Evolutionary conservation across 2,888 invertebrate species (phyloP).

Genomic region (Hartigia nigra): DNA sequence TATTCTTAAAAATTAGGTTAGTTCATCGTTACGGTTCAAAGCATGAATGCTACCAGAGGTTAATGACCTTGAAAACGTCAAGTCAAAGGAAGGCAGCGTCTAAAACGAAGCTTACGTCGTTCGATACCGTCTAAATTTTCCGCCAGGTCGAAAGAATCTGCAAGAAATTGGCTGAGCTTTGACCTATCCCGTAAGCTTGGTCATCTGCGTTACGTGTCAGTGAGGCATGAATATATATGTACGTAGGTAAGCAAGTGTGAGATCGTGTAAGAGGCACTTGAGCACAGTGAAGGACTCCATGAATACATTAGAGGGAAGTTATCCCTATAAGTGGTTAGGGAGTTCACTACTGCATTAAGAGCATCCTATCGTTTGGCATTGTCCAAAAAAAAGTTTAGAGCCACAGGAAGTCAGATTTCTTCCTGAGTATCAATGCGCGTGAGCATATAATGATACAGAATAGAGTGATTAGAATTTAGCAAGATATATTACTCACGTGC

Average conservation of each 20-base stretch:
- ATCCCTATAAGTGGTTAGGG: not conserved
- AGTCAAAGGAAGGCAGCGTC: not conserved
- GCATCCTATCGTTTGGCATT: not conserved
- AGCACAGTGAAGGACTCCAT: constrained; percentile 19
- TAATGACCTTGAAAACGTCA: not conserved
- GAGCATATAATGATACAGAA: not conserved
- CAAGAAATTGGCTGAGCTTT: constrained; percentile 2
- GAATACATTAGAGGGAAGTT: constrained; percentile 22
- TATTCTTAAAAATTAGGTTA: not conserved
- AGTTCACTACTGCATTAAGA: not conserved
- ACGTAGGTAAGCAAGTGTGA: constrained; percentile 6
- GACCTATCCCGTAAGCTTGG: not conserved
- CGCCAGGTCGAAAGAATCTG: not conserved
- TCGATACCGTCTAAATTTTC: not conserved
- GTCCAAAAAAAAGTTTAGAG: not conserved
- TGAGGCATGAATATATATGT: not conserved
- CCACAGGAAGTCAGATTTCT: not conserved
- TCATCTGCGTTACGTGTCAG: not conserved
- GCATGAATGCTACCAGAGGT: not conserved
- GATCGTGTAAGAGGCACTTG: constrained; percentile 1
- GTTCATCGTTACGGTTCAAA: not conserved
- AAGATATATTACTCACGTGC: not conserved
- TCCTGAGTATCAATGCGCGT: not conserved
- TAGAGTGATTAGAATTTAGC: not conserved
- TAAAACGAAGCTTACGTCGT: not conserved